These are phyloP conservation scores for Oreortyx pictus DNA, from an alignment of 2,797 vertebrate species.

Conservation along the genomic window DNA sequence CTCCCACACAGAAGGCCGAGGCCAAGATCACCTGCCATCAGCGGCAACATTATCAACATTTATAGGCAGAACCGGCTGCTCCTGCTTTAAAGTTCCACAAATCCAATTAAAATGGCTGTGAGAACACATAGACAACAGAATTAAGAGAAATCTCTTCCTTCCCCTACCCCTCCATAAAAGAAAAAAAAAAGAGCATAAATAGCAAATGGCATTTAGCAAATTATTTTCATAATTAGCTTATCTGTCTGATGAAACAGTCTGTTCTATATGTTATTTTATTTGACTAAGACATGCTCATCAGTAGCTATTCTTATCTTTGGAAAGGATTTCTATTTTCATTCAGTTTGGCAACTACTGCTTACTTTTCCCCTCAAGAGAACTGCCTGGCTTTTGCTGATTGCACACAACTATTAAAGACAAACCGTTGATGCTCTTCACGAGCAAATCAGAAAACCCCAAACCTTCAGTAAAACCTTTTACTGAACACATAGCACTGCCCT, in stretches of 20 bases:
- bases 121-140: slow-evolving; percentile 3
- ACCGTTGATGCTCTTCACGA: background rate
- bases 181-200: slow-evolving; percentile 1
- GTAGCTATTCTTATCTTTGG: background rate
- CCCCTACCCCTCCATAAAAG: background rate
- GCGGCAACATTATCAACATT: background rate
- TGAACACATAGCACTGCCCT: background rate
- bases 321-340: background rate
- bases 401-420: background rate
- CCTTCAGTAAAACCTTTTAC: background rate
- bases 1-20: background rate
- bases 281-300: background rate
- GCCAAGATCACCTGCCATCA: background rate
- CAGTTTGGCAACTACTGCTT: background rate
- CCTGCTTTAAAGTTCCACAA: slow-evolving; percentile 2
- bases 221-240: slow-evolving; percentile 20
- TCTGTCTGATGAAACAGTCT: slow-evolving; percentile 45
- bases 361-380: background rate
- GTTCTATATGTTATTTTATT: slow-evolving; percentile 17
- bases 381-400: background rate
- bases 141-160: background rate
- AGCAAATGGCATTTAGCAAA: slow-evolving; percentile 31
- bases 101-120: background rate
- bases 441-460: background rate
- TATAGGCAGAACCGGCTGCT: background rate